Evolutionary conservation across 2,888 invertebrate genomes (phyloP), one percentile per base, ranked within the genome.

Genomic region (Disparrhopalites patrizii): DNA sequence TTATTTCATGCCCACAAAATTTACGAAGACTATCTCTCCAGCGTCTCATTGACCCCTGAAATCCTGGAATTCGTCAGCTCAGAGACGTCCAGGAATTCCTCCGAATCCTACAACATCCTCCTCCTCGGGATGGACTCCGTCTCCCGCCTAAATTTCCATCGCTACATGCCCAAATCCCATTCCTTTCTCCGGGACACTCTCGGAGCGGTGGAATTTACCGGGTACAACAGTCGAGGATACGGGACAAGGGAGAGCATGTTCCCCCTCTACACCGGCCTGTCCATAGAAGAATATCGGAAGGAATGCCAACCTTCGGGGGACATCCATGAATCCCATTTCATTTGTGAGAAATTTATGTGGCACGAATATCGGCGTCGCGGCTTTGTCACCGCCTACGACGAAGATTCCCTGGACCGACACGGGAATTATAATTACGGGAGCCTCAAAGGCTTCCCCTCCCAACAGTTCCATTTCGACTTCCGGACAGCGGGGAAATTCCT

Each of bases 311-410:
- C 27, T 3, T 7, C n/a, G n/a, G n/a, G n/a, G n/a, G n/a, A n/a
- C n/a, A 8, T 8, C 20, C 38, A 56, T 23, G 38, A 36, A 5
- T 56, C 38, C n/a, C 56, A 36, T 4, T 33, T n/a, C 10, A 56
- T 56, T 23, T 56, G 56, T 36, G 40, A 56, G 10, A n/a, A 56
- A 25, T 56, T 56, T 33, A 27, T 3, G 1, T 10, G 20, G 3
- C 23, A 31, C 7, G 56, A 40, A 8, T 56, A 56, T 23, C 36
- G 56, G 2, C n/a, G n/a, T n/a, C n/a, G n/a, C n/a, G n/a, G n/a
- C n/a, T n/a, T n/a, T n/a, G n/a, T n/a, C n/a, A 56, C 56, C 3
- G 33, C 25, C 25, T 56, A 56, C 25, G 27, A 18, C 25, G 56
- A 56, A 27, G 56, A 56, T n/a, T n/a, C n/a, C n/a, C n/a, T n/a